Percentiles rank a stretch among this genome's conserved stretches.
Conservation (phyloP, 2,888 invertebrate species). For the Drosophila testacea region DNA sequence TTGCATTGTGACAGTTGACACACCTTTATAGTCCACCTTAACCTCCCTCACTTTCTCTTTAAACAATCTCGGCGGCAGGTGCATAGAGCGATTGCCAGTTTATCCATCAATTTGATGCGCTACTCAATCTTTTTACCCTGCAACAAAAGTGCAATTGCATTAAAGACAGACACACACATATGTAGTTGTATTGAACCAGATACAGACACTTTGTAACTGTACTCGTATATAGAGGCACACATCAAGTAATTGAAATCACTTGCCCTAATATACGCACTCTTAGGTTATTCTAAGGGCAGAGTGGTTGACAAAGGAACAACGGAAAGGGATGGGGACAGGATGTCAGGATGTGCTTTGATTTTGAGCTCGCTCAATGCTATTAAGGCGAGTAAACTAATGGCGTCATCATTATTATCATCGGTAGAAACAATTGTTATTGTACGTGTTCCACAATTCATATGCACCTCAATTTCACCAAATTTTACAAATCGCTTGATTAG, state of each 20-base stretch:
- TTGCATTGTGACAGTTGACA: conserved; percentile 38
- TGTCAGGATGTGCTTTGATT: conserved; percentile 56
- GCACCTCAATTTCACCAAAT: conserved; percentile 1
- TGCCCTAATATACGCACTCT: conserved; percentile 31
- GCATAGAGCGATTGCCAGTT: conserved; percentile 48
- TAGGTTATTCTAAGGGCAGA: conserved; percentile 23
- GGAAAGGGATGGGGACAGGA: neutral
- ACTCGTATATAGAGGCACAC: conserved; percentile 58
- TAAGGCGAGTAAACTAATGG: conserved; percentile 67
- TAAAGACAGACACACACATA: conserved; percentile 15
- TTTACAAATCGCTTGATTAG: neutral
- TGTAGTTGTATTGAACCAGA: conserved; percentile 10
- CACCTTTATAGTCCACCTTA: conserved; percentile 29
- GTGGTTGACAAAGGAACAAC: conserved; percentile 16
- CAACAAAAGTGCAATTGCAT: conserved; percentile 72
- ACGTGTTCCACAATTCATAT: conserved; percentile 19
- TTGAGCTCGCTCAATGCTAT: conserved; percentile 63
- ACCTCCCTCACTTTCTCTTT: neutral
- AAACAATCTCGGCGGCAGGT: conserved; percentile 30
- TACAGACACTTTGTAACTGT: conserved; percentile 60
- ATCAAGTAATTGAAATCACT: conserved; percentile 79
- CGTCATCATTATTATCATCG: conserved; percentile 33
- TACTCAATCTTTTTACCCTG: conserved; percentile 58
- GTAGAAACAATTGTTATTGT: conserved; percentile 21
- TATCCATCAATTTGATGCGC: conserved; percentile 68